Base-by-base conservation (phyloP, 2,113 vertebrate genomes). In the Ceratotherium simum region DNA sequence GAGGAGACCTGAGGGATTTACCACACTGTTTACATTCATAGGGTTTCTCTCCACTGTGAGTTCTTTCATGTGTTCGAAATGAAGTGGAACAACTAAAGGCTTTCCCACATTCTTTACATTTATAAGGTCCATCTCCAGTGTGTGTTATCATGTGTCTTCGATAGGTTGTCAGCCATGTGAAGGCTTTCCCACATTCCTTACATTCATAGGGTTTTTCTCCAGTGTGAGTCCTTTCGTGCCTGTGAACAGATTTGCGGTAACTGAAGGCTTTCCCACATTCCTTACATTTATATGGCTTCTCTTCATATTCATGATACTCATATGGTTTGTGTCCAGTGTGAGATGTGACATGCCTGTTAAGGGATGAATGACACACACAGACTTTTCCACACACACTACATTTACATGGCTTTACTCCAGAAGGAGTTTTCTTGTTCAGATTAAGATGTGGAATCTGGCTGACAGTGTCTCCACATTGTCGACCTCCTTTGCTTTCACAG, bases 251-350 rank as follows among this genome's bases (percentile, higher is more conserved):
- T 27, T 51, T 90, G 88, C 12, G 33, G 88, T 67, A 56, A 56
- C 76, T 91, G 82, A 96, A 98, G 48, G 75, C 81, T 31, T 95
- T 93, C 56, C 92, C 92, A 18, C 97, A 97, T 0, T 65, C 76
- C 1, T 69, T 69, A 29, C 90, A 88, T 16, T 93, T 73, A 46
- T 81, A 67, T 0, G 92, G 87, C 27, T 96, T 97, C 78, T 96
- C 86, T 18, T 88, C 46, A 0, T 39, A 64, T 27, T 87, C 94
- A 3, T 46, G 56, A 20, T 70, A 95, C 17, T 69, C 85, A 11
- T 89, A 91, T 2, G 67, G 90, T 33, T 76, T 92, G n/a, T 97
- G 96, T 58, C 90, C 90, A 5, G 14, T 6, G 8, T 82, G 97
- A 54, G n/a, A 73, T 36, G 39, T 86, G 23, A 89, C 1, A 27